Evolutionary conservation across 1,140 invertebrate species (phyloP), one percentile per base, ranked within the genome.

Genomic region (Drosophila aff.): DNA sequence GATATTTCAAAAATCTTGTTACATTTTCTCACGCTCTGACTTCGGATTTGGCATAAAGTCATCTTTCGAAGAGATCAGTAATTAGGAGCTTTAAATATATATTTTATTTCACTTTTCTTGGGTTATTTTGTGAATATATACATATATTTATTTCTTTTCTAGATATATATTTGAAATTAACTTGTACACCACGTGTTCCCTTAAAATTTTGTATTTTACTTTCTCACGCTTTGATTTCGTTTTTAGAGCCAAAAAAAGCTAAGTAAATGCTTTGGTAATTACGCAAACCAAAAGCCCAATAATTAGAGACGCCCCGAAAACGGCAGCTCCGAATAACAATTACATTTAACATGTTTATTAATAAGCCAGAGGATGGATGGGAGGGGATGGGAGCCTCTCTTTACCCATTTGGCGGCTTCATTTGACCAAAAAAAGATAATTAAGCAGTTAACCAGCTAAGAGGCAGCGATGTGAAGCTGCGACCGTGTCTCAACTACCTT

Each of bases 321-420:
- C 69, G 71, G 68, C 69, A 74, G 71, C 71, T 40, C 68, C 40
- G 61, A 60, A 61, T 79, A 79, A 65, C 76, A 79, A 79, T 78
- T 79, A 79, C 76, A 79, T 79, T 79, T 61, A 65, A 79, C 76
- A 72, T 79, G 76, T 79, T 79, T 79, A 79, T 79, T 79, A 77
- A 76, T 77, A 77, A 77, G 74, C 74, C 46, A 21, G 38, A n/a
- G 68, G 23, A 50, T 43, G 11, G 68, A 16, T n/a, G 13, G 36
- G n/a, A 31, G 41, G 60, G 41, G 60, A 53, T 23, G 23, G 23
- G 2, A n/a, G 43, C n/a, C n/a, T 13, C 47, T 38, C 31, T 40
- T 40, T 57, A 53, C 18, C 40, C 49, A 46, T 61, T 73, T 73
- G 69, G 67, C 71, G 71, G 71, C 68, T 73, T 57, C 57, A 78